These are phyloP conservation scores for Prionailurus viverrinus DNA, from an alignment of 2,113 vertebrate species.

Conservation along the genomic window DNA sequence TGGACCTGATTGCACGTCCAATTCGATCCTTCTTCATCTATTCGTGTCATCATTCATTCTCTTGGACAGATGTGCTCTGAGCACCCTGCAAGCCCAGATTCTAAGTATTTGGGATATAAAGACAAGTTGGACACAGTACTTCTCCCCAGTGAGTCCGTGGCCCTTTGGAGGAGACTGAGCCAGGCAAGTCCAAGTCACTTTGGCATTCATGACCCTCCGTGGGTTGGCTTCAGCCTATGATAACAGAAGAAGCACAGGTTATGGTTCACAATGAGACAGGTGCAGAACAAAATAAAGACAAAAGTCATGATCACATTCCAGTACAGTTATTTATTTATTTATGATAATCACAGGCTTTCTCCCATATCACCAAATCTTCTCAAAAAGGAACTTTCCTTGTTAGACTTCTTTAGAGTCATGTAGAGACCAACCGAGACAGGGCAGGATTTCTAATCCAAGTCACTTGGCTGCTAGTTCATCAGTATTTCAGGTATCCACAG, in stretches of 20 bases:
- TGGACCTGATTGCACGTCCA: neutral
- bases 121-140: neutral
- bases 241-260: neutral
- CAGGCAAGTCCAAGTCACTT: neutral
- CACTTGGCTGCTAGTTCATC: neutral
- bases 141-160: neutral
- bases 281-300: neutral
- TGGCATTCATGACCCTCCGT: neutral
- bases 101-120: neutral
- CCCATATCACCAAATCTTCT: neutral
- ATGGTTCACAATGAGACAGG: neutral
- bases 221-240: neutral
- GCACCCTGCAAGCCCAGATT: neutral
- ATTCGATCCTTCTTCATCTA: neutral
- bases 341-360: neutral
- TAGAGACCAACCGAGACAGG: neutral
- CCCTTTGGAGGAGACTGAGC: neutral
- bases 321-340: neutral
- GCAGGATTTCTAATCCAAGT: conserved; percentile 24
- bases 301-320: neutral
- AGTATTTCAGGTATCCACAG: neutral
- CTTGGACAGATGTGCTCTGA: neutral
- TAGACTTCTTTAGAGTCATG: neutral
- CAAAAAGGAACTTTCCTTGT: neutral
- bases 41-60: neutral